phyloP scores from a whole-genome alignment of 2,113 vertebrate genomes.

The Myrmecophaga tridactyla region DNA sequence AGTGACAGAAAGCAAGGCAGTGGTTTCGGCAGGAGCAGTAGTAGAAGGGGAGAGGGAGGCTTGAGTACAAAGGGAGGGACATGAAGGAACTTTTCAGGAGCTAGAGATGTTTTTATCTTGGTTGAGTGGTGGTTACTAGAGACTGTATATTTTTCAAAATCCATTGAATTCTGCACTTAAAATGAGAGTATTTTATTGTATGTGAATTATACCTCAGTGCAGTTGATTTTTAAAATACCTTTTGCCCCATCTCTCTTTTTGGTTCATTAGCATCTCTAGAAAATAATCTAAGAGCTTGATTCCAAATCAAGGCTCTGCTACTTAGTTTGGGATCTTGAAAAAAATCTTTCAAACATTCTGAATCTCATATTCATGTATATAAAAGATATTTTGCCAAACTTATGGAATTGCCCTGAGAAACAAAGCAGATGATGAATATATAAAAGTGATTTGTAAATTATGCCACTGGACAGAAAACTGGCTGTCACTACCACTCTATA shows the following conservation, averaged over 20 bases:
- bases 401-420: background rate
- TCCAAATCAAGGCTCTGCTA: background rate
- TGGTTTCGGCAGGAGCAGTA: background rate
- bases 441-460: conserved; percentile 1
- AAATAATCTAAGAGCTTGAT: background rate
- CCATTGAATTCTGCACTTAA: background rate
- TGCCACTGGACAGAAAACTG: background rate
- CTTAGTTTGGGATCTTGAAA: background rate
- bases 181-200: background rate
- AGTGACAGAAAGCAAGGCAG: background rate
- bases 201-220: background rate
- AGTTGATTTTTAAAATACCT: background rate
- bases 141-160: background rate
- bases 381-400: background rate
- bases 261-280: background rate
- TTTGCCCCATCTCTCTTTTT: background rate
- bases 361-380: background rate
- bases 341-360: background rate
- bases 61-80: background rate
- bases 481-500: background rate
- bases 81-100: background rate
- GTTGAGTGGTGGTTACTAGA: background rate
- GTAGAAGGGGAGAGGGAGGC: background rate
- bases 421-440: background rate
- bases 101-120: background rate